Evolutionary conservation across 2,888 invertebrate genomes (phyloP).

Genomic region (Drosophila nigricruria): DNA sequence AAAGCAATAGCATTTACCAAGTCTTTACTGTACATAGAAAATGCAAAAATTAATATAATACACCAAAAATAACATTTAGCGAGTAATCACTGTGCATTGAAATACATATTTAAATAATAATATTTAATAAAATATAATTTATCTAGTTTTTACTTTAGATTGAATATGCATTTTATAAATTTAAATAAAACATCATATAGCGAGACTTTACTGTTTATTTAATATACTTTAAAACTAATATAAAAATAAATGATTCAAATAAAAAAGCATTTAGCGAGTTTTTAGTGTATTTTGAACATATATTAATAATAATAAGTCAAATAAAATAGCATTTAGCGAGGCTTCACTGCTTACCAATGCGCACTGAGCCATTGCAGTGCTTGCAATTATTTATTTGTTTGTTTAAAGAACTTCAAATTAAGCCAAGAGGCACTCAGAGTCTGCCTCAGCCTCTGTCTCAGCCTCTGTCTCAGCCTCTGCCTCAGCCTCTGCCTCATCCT

Average conservation of each 20-base stretch:
- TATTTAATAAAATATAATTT: too few relatives aligned
- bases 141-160: too few relatives aligned
- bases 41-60: too few relatives aligned
- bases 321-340: background rate
- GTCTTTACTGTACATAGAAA: too few relatives aligned
- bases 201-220: background rate
- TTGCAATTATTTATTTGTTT: background rate
- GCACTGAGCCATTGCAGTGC: background rate
- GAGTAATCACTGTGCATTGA: too few relatives aligned
- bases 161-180: too few relatives aligned
- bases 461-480: background rate
- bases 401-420: background rate
- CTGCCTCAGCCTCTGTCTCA: background rate
- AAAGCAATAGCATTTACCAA: too few relatives aligned
- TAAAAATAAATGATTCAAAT: background rate
- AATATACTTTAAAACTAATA: too few relatives aligned
- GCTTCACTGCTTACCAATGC: background rate
- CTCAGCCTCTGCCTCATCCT: background rate
- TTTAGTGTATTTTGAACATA: background rate
- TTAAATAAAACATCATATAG: too few relatives aligned
- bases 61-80: background rate
- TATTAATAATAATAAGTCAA: background rate
- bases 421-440: background rate
- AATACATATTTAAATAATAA: too few relatives aligned
- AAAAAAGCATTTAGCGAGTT: background rate